A percentile compares a stretch with the other conserved stretches of the same genome.
phyloP scores from a whole-genome alignment of 2,888 invertebrate genomes.

The Mesoligia furuncula region DNA sequence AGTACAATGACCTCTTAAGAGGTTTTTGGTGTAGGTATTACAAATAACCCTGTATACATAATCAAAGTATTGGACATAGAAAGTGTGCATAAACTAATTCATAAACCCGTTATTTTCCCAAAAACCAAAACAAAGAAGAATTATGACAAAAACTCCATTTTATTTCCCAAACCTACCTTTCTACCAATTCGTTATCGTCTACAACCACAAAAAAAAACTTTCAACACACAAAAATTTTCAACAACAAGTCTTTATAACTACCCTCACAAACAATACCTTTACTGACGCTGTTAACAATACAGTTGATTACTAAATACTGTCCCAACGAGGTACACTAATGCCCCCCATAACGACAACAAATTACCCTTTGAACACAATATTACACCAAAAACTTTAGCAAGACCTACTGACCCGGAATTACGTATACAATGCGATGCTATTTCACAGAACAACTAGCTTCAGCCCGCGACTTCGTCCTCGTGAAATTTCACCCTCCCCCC shows the following conservation, averaged over 20 bases:
- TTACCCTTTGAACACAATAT: slow-evolving; percentile 30
- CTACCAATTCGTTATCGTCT: background rate
- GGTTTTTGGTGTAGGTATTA: too few species aligned
- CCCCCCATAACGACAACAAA: slow-evolving; percentile 35
- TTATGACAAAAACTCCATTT: background rate
- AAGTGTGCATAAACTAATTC: background rate
- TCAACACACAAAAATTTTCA: background rate
- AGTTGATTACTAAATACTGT: slow-evolving; percentile 36
- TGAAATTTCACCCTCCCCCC: too few species aligned
- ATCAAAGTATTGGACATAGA: too few species aligned
- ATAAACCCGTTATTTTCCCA: background rate
- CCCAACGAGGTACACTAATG: slow-evolving; percentile 26
- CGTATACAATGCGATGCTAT: background rate
- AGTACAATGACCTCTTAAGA: too few species aligned
- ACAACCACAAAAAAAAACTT: background rate
- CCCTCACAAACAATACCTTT: slow-evolving; percentile 22
- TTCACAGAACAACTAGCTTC: background rate
- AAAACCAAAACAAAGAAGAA: background rate
- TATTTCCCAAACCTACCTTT: background rate
- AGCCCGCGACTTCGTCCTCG: too few species aligned
- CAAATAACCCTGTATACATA: too few species aligned
- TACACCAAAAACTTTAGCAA: slow-evolving; percentile 35
- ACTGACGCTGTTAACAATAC: slow-evolving; percentile 17
- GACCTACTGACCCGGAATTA: slow-evolving; percentile 15
- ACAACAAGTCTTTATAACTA: background rate